Base-by-base conservation (phyloP, 2,113 vertebrate species). In the Aleadryas rufinucha region DNA sequence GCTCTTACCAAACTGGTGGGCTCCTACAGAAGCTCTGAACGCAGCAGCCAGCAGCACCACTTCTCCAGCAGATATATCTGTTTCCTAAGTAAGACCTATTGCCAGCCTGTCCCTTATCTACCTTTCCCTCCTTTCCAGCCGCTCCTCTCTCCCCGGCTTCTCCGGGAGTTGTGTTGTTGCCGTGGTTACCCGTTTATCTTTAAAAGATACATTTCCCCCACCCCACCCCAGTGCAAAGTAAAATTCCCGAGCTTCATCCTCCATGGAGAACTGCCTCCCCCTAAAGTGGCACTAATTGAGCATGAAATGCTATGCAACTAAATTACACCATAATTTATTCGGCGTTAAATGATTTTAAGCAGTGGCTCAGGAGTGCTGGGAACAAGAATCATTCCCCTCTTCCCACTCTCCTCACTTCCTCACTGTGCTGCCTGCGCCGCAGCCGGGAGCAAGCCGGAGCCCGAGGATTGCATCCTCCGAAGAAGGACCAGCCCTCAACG, bases 251-350 rank as follows among this genome's bases (percentile, higher is more conserved):
- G 82, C 52, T 84, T 82, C 56, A 39, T 71, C 74, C 89, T 85
- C 85, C 66, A 8, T 27, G 59, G 88, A 96, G 81, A 87, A 30
- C 88, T 84, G 75, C 54, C 88, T 97, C 81, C 57, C 76, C 82
- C 50, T 93, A 92, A 94, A 96, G 93, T 93, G 90, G 90, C 93
- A 94, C 86, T 97, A 97, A 97, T 96, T 97, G 97, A 97, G 95
- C 95, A 89, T 95, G 95, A 97, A 97, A 96, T 93, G 79, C 77
- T 83, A 89, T 79, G 91, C 80, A 75, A 87, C 89, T 94, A 97
- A 96, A 97, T 95, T 91, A 93, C 88, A 88, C 91, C 60, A 41
- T 96, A 89, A 97, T 97, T 95, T 97, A 97, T 97, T 95, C 39
- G 3, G 80, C 17, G 7, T 94, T 96, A 97, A 95, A 95, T 89